Evolutionary conservation across 1,140 invertebrate genomes (phyloP), one percentile per base, ranked within the genome.

Genomic region (Neotoxoptera formosana): DNA sequence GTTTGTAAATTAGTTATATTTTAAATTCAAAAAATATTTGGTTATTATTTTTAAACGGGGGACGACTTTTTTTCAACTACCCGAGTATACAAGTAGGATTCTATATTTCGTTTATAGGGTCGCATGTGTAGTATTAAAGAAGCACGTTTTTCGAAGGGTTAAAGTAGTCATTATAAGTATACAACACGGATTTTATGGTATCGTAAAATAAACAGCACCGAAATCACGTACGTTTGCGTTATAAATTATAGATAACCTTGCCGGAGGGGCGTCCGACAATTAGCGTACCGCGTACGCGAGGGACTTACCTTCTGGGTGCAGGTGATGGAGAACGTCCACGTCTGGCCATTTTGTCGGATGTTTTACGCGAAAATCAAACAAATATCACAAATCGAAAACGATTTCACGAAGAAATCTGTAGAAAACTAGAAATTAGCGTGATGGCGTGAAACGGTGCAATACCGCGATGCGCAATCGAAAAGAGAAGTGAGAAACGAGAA

Each of bases 291-390:
- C 6, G 30, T n/a, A n/a, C 4, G 14, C 60, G 30, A 30, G 11
- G 9, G 45, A 90, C 53, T 84, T 91, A 93, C 81, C 88, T 93
- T 93, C 94, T 94, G 21, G 94, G 88, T 45, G 93, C n/a, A 4
- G 94, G 94, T 23, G 94, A 94, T 48, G 94, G 87, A 86, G 94
- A 94, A 90, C 94, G 94, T 94, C 94, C 94, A 48, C 94, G 94
- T 94, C 94, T 94, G 93, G 94, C 93, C 93, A 94, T 94, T 67
- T 90, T 1, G 53, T 60, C 25, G n/a, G 56, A 48, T 56, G 30
- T 4, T 48, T 53, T 25, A 76, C 30, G 11, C n/a, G 11, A 36
- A 56, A 41, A 56, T 9, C 2, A 34, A 36, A 89, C 6, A 89
- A 89, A 56, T 48, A 14, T 88, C 30, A 47, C 41, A 47, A 47